Evolutionary conservation across 2,113 vertebrate genomes (phyloP), one percentile per base, ranked within the genome.

Genomic region (Cranoglanis bouderius): DNA sequence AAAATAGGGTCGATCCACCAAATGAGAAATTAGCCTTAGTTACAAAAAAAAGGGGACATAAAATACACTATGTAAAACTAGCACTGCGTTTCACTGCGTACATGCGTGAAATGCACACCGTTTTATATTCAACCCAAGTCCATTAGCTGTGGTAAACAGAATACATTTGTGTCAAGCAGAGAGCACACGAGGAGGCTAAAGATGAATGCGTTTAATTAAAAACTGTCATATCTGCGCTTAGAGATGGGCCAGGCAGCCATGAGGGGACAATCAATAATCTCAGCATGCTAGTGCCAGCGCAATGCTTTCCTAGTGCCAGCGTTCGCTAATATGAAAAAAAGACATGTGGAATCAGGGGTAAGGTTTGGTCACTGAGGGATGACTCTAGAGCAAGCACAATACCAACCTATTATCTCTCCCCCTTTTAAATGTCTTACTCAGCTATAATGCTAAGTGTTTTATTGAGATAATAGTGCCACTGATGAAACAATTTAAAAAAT

Each of bases 181-280:
- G 89, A 92, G 89, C 87, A 90, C 90, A 88, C 49, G 90, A 92
- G 91, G 87, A 90, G 92, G 91, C 90, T 75, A 91, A 94, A 95
- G 94, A 96, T 94, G 94, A 95, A 96, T 96, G 95, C 26, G 89
- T 96, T 96, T 95, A 94, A 96, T 96, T 95, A 96, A 95, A 95
- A 95, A 93, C 89, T 94, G 95, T 95, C 95, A 96, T 94, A 95
- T 95, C 92, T 94, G 91, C 92, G 94, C 93, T 94, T 95, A 95
- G 93, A 94, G 93, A 94, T 88, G 92, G 91, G 90, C 90, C 90
- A 92, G 92, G 90, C 90, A 84, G 90, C 92, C 85, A 91, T 92
- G 92, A 92, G 90, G 93, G 92, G 91, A 92, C 92, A 92, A 96
- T 96, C 95, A 94, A 94, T 94, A 94, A 94, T 90, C 88, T 90